A percentile compares a stretch with the other conserved stretches of the same genome.
Conservation (phyloP, 2,113 vertebrate genomes). For the Pantherophis guttatus region DNA sequence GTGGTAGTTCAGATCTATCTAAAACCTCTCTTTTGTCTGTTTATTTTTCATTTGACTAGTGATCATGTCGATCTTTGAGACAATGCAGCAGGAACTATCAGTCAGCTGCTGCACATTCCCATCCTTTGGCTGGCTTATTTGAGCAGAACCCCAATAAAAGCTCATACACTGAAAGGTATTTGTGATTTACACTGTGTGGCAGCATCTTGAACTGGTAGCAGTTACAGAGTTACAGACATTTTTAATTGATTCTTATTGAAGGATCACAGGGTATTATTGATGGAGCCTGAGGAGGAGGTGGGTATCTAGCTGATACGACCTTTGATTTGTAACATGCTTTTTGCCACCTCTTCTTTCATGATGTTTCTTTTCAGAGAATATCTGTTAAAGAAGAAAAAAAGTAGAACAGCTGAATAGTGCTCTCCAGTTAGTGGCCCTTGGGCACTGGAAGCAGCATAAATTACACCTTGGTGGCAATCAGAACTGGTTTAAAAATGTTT, state of each 20-base stretch:
- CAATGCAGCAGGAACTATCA: slow-evolving; percentile 48
- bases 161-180: neutral
- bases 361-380: neutral
- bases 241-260: neutral
- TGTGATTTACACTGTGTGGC: neutral
- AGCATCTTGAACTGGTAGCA: neutral
- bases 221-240: neutral
- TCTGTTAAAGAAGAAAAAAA: neutral
- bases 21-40: slow-evolving; percentile 61
- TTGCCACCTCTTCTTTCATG: neutral
- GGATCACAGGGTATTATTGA: neutral
- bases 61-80: slow-evolving; percentile 50
- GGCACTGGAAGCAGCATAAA: neutral
- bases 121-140: slow-evolving; percentile 16
- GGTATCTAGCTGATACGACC: neutral
- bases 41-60: slow-evolving; percentile 33
- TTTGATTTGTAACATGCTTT: neutral
- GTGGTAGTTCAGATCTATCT: slow-evolving; percentile 56
- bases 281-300: neutral
- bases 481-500: neutral
- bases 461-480: neutral
- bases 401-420: neutral
- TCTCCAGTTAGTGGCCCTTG: neutral
- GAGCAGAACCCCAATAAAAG: slow-evolving; percentile 2
- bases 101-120: slow-evolving; percentile 14